Evolutionary conservation across 2,888 invertebrate species (phyloP).

Genomic region (Netelia virgata): DNA sequence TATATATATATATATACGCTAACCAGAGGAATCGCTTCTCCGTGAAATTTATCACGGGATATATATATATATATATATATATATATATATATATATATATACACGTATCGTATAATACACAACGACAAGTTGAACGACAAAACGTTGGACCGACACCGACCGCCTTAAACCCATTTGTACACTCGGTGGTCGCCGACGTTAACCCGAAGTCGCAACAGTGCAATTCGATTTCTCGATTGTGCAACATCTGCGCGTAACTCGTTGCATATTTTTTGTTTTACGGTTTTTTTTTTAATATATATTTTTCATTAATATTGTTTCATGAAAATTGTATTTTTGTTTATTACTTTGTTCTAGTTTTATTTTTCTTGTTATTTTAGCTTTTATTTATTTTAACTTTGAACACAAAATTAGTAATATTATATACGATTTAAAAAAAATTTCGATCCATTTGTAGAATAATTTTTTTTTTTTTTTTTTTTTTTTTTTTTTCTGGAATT

Average conservation of each 20-base stretch:
- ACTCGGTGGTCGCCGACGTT: neutral
- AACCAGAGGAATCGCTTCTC: neutral
- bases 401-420: no score
- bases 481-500: neutral
- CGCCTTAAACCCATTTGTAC: constrained; percentile 34
- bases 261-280: neutral
- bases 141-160: constrained; percentile 26
- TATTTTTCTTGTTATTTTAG: no score
- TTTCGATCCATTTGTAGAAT: neutral
- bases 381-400: no score
- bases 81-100: no score
- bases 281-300: neutral
- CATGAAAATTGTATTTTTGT: no score
- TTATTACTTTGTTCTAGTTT: no score
- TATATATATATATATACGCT: neutral
- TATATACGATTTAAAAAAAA: no score
- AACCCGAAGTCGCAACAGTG: neutral
- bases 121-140: constrained; percentile 13
- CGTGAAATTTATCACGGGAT: no score
- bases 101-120: neutral
- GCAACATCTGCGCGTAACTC: neutral
- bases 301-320: neutral
- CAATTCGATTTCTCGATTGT: constrained; percentile 33
- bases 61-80: no score
- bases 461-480: neutral